Base-by-base conservation (phyloP, 1,140 invertebrate genomes). In the Glossosoma conforme region DNA sequence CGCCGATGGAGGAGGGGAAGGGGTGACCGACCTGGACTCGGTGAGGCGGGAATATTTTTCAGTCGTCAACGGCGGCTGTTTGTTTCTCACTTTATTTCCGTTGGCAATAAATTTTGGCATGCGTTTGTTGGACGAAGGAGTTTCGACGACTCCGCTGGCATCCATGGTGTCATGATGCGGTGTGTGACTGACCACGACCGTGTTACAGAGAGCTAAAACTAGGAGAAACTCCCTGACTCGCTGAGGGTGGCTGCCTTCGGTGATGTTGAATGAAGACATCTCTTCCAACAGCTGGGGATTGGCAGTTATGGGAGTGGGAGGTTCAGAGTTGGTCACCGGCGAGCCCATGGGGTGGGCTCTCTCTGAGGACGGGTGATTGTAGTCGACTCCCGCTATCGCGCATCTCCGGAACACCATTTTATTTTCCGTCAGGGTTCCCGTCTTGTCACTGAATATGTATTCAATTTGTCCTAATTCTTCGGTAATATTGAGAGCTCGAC, bases 391-490 rank as follows among this genome's bases (percentile, higher is more conserved):
- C 18, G 82, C 86, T 10, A 98, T 87, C 0, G 87, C 84, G 67
- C 94, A 97, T 37, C 88, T 77, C 33, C 90, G 77, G 68, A 98
- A 98, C 49, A 96, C 80, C 95, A 98, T 98, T 69, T 93, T 89
- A 67, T 98, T 98, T 69, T 98, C 94, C 6, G 96, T 98, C 13
- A 98, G 72, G 2, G 95, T 98, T 4, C 96, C 95, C 1, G 95
- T 98, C 69, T 98, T 98, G 67, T 98, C 96, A 8, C 91, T 97
- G 74, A 98, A 97, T 36, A 98, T 80, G 65, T 97, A 97, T 63
- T 94, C 88, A 19, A 98, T 85, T 75, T 96, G 93, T 2, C 95
- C 96, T 36, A 98, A 76, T 69, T 98, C 94, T 69, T 98, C 95
- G 0, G 95, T 93, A 38, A 98, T 98, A 66, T 98, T 98, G 54